Conservation (phyloP, 2,888 invertebrate genomes). For the Stictocephala bisonia region DNA sequence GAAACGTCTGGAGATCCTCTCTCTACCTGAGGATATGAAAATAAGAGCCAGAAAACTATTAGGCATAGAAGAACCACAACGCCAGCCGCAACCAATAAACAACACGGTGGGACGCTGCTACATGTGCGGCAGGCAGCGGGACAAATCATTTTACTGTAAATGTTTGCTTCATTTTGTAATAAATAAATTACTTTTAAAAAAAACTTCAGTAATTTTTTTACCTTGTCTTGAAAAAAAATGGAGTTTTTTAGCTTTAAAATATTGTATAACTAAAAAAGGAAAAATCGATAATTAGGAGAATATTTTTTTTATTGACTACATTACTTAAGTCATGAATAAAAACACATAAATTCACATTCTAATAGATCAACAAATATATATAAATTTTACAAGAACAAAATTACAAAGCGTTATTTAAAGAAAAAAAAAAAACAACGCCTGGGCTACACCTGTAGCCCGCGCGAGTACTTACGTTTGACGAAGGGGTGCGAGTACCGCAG, state of each 20-base stretch:
- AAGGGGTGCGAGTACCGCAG: too few relatives aligned
- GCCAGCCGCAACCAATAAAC: neutral
- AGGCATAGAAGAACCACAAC: slow-evolving; percentile 26
- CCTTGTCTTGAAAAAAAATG: slow-evolving; percentile 4
- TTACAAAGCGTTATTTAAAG: too few relatives aligned
- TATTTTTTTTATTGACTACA: too few relatives aligned
- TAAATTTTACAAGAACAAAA: too few relatives aligned
- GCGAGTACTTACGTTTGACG: too few relatives aligned
- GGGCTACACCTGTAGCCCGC: too few relatives aligned
- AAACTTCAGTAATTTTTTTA: neutral
- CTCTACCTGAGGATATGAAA: slow-evolving; percentile 4
- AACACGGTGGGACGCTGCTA: slow-evolving; percentile 24
- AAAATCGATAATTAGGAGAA: neutral
- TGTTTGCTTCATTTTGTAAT: neutral
- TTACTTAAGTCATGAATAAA: too few relatives aligned
- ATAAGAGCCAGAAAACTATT: neutral
- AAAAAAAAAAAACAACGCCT: too few relatives aligned
- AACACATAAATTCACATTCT: too few relatives aligned
- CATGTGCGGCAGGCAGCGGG: slow-evolving; percentile 21
- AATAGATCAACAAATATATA: too few relatives aligned
- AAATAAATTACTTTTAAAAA: neutral
- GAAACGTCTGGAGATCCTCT: neutral
- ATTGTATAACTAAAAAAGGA: neutral
- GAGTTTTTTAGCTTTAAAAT: slow-evolving; percentile 7
- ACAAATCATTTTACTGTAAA: neutral